phyloP scores from a whole-genome alignment of 2,797 vertebrate genomes.

The Glossophaga mutica region DNA sequence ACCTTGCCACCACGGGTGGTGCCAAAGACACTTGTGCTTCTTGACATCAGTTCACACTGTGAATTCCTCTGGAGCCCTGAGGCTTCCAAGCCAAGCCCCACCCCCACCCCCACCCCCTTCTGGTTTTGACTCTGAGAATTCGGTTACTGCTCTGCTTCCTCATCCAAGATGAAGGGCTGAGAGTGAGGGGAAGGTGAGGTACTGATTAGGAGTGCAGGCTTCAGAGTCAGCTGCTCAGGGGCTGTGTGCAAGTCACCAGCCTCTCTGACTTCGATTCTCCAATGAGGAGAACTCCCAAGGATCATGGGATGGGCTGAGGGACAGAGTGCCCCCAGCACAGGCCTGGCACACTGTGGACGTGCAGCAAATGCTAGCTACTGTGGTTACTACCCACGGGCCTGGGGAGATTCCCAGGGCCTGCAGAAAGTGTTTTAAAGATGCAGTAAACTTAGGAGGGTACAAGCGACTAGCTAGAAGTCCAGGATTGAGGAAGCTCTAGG shows the following conservation, averaged over 20 bases:
- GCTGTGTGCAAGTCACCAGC: background rate
- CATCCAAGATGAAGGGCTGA: background rate
- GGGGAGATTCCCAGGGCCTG: background rate
- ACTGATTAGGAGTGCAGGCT: accelerated
- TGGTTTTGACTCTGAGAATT: background rate
- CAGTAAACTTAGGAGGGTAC: background rate
- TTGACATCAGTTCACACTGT: background rate
- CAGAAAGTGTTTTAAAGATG: background rate
- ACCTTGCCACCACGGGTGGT: background rate
- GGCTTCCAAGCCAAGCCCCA: background rate
- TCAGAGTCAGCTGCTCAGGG: accelerated
- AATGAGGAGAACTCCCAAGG: background rate
- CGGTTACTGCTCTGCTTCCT: background rate
- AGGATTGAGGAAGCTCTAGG: background rate
- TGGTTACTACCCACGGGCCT: accelerated
- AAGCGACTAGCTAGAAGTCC: background rate
- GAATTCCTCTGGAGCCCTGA: background rate
- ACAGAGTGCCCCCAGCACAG: accelerated
- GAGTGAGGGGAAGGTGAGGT: accelerated
- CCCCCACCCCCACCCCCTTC: background rate
- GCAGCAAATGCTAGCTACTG: background rate
- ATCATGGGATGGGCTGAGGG: accelerated
- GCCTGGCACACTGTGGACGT: background rate
- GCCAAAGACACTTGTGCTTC: background rate
- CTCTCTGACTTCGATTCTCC: background rate